Evolutionary conservation across 2,888 invertebrate species (phyloP).

Genomic region (Hedya salicella): DNA sequence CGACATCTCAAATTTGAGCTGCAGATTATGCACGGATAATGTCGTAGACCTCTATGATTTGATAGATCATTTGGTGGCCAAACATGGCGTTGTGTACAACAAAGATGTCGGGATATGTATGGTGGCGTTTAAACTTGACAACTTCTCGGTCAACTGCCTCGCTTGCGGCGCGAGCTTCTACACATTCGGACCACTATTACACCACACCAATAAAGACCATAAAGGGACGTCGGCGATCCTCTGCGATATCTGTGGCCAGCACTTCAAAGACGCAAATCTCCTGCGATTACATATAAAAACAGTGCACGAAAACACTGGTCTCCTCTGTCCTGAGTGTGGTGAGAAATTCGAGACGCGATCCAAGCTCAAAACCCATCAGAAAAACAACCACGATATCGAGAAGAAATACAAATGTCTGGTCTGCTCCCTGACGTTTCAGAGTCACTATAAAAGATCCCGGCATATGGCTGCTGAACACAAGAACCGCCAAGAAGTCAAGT

Average conservation of each 20-base stretch:
- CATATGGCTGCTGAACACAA: slow-evolving; percentile 77
- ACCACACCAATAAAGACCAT: slow-evolving; percentile 78
- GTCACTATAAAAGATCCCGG: slow-evolving; percentile 72
- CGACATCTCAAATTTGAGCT: slow-evolving; percentile 68
- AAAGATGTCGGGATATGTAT: slow-evolving; percentile 75
- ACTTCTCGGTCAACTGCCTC: slow-evolving; percentile 67
- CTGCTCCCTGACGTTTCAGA: slow-evolving; percentile 71
- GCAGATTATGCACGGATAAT: slow-evolving; percentile 66
- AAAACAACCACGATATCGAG: slow-evolving; percentile 72
- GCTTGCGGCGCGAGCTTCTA: slow-evolving; percentile 72
- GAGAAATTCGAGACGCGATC: slow-evolving; percentile 79
- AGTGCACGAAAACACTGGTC: slow-evolving; percentile 68
- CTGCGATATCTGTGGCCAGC: slow-evolving; percentile 76
- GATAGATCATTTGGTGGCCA: slow-evolving; percentile 68
- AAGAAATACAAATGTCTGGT: slow-evolving; percentile 82
- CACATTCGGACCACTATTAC: slow-evolving; percentile 73
- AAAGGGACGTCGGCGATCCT: slow-evolving; percentile 74
- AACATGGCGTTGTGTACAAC: slow-evolving; percentile 67
- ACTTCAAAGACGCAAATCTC: slow-evolving; percentile 71
- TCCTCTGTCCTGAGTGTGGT: slow-evolving; percentile 73
- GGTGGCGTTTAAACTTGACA: slow-evolving; percentile 74
- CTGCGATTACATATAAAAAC: slow-evolving; percentile 69
- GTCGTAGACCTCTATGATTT: slow-evolving; percentile 69
- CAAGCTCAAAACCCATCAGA: slow-evolving; percentile 79
- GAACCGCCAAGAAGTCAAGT: slow-evolving; percentile 72